Evolutionary conservation across 2,888 invertebrate species (phyloP).

Genomic region (Bedellia somnulentella): DNA sequence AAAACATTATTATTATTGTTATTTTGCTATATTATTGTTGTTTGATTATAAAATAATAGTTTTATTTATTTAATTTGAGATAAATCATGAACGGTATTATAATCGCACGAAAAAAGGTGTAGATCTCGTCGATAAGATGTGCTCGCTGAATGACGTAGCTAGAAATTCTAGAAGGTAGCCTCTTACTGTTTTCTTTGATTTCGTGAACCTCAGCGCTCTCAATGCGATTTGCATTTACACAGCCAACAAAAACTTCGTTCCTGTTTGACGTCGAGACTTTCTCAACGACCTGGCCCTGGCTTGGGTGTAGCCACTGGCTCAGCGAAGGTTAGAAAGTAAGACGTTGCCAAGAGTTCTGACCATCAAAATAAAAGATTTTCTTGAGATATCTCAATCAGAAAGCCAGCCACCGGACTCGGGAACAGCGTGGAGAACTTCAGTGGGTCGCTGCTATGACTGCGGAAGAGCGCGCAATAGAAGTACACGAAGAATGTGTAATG

Average conservation of each 20-base stretch:
- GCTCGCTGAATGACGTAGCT: slow-evolving; percentile 9
- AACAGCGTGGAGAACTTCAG: slow-evolving; percentile 4
- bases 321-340: neutral
- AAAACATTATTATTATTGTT: too few relatives aligned
- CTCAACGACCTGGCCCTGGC: slow-evolving; percentile 7
- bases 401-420: slow-evolving; percentile 1
- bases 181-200: slow-evolving; percentile 8
- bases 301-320: slow-evolving; percentile 8
- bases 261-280: slow-evolving; percentile 3
- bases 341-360: neutral
- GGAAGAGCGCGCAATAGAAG: slow-evolving; percentile 9
- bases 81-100: too few relatives aligned
- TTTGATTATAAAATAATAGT: too few relatives aligned
- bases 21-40: too few relatives aligned
- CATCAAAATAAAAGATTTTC: slow-evolving; percentile 3
- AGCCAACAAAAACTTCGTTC: slow-evolving; percentile 5
- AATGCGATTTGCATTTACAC: slow-evolving; percentile 8
- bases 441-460: slow-evolving; percentile 6
- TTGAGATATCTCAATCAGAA: slow-evolving; percentile 4
- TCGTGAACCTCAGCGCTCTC: slow-evolving; percentile 12
- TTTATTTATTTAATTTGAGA: too few relatives aligned
- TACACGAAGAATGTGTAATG: slow-evolving; percentile 8
- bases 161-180: slow-evolving; percentile 12
- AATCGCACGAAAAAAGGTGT: slow-evolving; percentile 13
- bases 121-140: slow-evolving; percentile 13